Evolutionary conservation across 2,797 vertebrate species (phyloP).

Genomic region (Alauda arvensis): DNA sequence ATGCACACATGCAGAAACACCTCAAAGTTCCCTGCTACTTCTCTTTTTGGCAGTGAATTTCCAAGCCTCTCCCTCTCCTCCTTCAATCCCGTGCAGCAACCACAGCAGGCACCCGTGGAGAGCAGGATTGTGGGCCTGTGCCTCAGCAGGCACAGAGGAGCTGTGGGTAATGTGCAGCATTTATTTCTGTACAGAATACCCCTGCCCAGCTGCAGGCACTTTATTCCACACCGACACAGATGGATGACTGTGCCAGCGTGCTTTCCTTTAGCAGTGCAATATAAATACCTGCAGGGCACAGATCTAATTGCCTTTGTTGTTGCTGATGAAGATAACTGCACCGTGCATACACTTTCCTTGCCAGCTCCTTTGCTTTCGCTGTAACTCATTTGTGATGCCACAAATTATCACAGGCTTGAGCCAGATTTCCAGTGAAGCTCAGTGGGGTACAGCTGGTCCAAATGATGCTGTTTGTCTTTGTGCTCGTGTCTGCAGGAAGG

Average conservation of each 20-base stretch:
- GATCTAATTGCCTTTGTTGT: constrained; percentile 37
- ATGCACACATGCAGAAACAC: not conserved
- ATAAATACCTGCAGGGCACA: constrained; percentile 45
- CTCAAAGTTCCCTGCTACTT: not conserved
- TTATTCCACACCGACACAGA: not conserved
- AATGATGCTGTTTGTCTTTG: not conserved
- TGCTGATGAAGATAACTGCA: constrained; percentile 31
- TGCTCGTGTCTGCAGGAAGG: not conserved
- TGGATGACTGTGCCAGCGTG: not conserved
- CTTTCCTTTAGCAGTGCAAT: constrained; percentile 25
- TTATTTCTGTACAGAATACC: not conserved
- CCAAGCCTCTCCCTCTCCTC: not conserved
- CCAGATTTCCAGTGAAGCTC: not conserved
- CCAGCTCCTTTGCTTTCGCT: constrained; percentile 13
- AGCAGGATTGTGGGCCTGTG: not conserved
- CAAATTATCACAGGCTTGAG: constrained; percentile 16
- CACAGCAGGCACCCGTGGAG: not conserved
- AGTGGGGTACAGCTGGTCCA: not conserved
- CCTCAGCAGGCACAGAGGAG: constrained; percentile 1
- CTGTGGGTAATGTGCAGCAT: not conserved
- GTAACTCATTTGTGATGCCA: not conserved
- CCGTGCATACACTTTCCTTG: not conserved
- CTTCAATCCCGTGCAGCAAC: not conserved
- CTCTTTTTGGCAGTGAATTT: not conserved
- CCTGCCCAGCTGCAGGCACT: not conserved